A percentile compares a stretch with the other conserved stretches of the same genome.
Evolutionary conservation across 2,797 vertebrate genomes (phyloP).

Genomic region (Somateria mollissima): DNA sequence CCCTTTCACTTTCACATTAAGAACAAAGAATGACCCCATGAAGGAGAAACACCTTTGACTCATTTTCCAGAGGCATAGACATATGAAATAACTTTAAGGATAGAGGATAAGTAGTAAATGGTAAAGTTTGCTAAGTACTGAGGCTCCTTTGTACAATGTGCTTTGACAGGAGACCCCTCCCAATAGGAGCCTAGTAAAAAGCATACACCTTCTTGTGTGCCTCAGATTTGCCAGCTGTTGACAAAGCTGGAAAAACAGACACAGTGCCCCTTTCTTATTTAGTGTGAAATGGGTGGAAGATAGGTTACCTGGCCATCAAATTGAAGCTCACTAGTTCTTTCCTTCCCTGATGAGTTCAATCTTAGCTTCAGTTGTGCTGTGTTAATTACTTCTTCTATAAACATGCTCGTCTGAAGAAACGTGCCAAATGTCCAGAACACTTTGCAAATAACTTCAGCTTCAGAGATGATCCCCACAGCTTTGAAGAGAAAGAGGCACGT

Average conservation of each 20-base stretch:
- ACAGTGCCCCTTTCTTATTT: not conserved
- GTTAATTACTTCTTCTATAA: not conserved
- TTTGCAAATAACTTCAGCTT: not conserved
- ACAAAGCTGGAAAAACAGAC: not conserved
- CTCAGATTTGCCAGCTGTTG: not conserved
- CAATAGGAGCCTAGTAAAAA: not conserved
- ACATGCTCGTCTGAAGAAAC: not conserved
- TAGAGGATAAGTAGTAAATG: not conserved
- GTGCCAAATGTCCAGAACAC: not conserved
- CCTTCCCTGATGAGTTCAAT: not conserved
- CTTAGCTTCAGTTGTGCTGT: not conserved
- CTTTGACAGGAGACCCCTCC: not conserved
- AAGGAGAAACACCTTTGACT: not conserved
- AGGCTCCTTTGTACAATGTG: not conserved
- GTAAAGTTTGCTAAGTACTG: not conserved
- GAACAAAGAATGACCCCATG: accelerated
- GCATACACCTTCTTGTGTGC: not conserved
- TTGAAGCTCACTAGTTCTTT: not conserved
- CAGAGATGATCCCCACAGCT: not conserved
- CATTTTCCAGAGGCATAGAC: not conserved
- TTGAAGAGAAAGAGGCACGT: not conserved
- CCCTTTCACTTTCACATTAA: not conserved
- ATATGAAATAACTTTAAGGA: not conserved
- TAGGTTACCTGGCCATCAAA: not conserved
- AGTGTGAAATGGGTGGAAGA: not conserved